Conservation (phyloP, 2,797 vertebrate genomes). For the Falco concolor region DNA sequence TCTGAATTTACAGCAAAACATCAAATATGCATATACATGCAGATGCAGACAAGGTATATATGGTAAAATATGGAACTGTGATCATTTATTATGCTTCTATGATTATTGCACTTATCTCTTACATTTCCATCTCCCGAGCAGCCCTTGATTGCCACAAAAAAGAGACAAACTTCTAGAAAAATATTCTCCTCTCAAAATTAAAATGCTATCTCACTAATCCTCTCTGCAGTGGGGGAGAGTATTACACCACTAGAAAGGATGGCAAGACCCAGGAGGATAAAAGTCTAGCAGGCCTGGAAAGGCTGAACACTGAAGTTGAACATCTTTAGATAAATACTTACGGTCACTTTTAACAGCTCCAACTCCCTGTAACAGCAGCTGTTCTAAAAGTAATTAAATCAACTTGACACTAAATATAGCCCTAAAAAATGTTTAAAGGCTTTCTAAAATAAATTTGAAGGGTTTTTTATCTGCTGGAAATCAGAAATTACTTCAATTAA, state of each 20-base stretch:
- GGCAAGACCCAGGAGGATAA: background rate
- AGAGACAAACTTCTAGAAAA: background rate
- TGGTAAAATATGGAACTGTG: background rate
- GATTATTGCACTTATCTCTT: background rate
- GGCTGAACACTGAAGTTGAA: background rate
- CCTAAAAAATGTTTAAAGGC: slow-evolving; percentile 31
- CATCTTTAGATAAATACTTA: slow-evolving; percentile 17
- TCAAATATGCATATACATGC: background rate
- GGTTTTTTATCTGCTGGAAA: slow-evolving; percentile 40
- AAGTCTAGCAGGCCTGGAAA: background rate
- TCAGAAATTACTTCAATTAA: slow-evolving; percentile 64
- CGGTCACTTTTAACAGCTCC: slow-evolving; percentile 45
- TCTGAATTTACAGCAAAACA: background rate
- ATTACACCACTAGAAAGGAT: background rate
- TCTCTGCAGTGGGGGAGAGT: background rate
- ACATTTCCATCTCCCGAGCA: background rate
- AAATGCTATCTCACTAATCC: background rate
- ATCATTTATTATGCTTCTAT: background rate
- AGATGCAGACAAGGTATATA: background rate
- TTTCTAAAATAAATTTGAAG: slow-evolving; percentile 64
- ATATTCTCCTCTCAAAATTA: background rate
- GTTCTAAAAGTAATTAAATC: slow-evolving; percentile 64
- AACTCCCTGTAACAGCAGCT: slow-evolving; percentile 40
- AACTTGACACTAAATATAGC: slow-evolving; percentile 59
- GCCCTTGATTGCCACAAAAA: background rate